Conservation (phyloP, 2,113 vertebrate species). For the Panurus biarmicus region DNA sequence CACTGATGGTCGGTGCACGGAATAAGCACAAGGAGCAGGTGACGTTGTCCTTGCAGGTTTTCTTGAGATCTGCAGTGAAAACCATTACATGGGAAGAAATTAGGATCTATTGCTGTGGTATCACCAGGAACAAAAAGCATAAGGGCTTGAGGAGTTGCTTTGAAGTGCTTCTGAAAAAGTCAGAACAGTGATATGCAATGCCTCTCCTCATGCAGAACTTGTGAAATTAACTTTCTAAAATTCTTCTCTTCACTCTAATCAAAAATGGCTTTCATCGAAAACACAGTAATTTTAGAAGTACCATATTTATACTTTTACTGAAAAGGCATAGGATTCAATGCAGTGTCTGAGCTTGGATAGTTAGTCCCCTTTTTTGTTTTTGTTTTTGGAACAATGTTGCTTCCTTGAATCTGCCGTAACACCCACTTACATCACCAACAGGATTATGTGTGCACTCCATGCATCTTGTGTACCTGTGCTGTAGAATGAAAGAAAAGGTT, state of each 20-base stretch:
- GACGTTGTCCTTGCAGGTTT: slow-evolving; percentile 55
- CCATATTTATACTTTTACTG: neutral
- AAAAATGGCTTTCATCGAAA: neutral
- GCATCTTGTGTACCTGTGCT: neutral
- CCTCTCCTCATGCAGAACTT: neutral
- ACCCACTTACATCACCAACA: neutral
- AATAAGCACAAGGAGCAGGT: slow-evolving; percentile 67
- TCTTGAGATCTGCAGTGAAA: slow-evolving; percentile 56
- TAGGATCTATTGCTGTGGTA: neutral
- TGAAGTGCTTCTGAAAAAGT: neutral
- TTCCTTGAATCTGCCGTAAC: neutral
- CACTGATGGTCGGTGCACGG: slow-evolving; percentile 87
- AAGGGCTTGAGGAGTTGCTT: neutral
- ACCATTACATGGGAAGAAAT: neutral
- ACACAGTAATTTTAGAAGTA: neutral
- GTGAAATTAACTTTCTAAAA: neutral
- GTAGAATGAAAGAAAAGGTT: neutral
- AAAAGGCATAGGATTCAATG: neutral
- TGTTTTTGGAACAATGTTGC: rapidly evolving
- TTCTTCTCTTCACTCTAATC: neutral
- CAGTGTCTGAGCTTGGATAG: neutral
- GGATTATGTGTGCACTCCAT: neutral
- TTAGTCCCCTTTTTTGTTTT: neutral
- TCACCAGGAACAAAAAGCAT: neutral
- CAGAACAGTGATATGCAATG: neutral